These are phyloP conservation scores for Aspidiotus rigidus DNA, from an alignment of 2,888 invertebrate genomes.

Conservation along the genomic window DNA sequence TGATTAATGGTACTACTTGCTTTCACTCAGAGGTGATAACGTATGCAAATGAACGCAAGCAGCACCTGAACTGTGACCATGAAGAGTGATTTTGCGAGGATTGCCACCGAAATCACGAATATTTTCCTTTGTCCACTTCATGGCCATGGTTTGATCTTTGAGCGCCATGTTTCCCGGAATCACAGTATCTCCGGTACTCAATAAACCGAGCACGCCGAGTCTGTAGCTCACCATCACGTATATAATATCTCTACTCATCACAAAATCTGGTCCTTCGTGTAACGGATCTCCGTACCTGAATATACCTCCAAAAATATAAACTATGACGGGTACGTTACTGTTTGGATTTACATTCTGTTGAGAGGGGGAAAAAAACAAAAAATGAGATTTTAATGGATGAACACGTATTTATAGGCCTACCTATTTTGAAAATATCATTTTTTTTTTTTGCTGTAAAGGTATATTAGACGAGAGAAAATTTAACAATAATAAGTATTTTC, in stretches of 20 bases:
- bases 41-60: constrained; percentile 33
- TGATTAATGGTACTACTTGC: constrained; percentile 1
- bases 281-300: constrained; percentile 40
- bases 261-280: constrained; percentile 35
- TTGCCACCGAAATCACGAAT: constrained; percentile 34
- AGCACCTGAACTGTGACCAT: constrained; percentile 34
- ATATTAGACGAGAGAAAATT: too few relatives aligned
- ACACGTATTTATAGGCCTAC: too few relatives aligned
- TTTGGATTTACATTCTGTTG: constrained; percentile 7
- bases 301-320: constrained; percentile 49
- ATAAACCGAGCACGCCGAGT: constrained; percentile 36
- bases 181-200: constrained; percentile 28
- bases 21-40: constrained; percentile 35
- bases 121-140: constrained; percentile 31
- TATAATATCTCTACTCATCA: constrained; percentile 36
- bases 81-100: constrained; percentile 30
- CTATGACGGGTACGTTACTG: constrained; percentile 43
- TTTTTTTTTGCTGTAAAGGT: too few relatives aligned
- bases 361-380: neutral
- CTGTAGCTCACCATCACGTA: constrained; percentile 37
- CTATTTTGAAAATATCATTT: too few relatives aligned
- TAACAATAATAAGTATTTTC: too few relatives aligned
- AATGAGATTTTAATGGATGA: too few relatives aligned
- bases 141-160: constrained; percentile 27
- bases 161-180: constrained; percentile 32